Evolutionary conservation across 2,888 invertebrate genomes (phyloP).

Genomic region (Tiliacea aurago): DNA sequence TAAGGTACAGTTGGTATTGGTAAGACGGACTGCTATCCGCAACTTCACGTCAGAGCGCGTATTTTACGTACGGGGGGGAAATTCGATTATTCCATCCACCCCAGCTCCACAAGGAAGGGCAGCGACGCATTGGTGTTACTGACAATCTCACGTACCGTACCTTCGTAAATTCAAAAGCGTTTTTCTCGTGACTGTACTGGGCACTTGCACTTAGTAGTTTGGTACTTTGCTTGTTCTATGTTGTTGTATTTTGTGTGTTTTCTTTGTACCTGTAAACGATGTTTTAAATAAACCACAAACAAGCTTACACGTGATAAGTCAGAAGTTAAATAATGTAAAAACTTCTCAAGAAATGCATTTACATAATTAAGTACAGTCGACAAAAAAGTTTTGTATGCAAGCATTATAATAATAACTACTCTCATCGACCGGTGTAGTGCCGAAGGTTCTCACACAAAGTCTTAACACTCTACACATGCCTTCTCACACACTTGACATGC

Average conservation of each 20-base stretch:
- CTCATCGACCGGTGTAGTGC: too few relatives aligned
- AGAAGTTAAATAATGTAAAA: conserved; percentile 6
- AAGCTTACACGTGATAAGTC: neutral
- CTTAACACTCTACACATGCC: too few relatives aligned
- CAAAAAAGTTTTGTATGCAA: neutral
- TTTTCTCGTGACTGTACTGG: conserved; percentile 1
- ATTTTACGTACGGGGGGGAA: too few relatives aligned
- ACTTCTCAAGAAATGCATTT: conserved; percentile 16
- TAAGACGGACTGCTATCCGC: too few relatives aligned
- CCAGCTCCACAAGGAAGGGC: too few relatives aligned
- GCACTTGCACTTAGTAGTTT: conserved; percentile 16
- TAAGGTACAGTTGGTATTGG: neutral
- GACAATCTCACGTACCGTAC: neutral
- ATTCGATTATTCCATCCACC: too few relatives aligned
- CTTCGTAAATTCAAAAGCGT: neutral
- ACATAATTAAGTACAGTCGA: conserved; percentile 2
- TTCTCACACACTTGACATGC: too few relatives aligned
- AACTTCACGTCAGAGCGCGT: too few relatives aligned
- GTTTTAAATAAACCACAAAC: conserved; percentile 23
- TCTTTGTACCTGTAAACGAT: conserved; percentile 5
- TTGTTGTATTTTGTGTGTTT: neutral
- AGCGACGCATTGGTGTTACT: neutral
- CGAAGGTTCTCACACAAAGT: too few relatives aligned
- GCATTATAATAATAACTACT: too few relatives aligned
- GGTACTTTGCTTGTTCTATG: conserved; percentile 32